Percentiles rank a stretch among this genome's conserved stretches.
These are phyloP conservation scores for Xylocampa areola DNA, from an alignment of 2,888 invertebrate genomes.

Conservation along the genomic window DNA sequence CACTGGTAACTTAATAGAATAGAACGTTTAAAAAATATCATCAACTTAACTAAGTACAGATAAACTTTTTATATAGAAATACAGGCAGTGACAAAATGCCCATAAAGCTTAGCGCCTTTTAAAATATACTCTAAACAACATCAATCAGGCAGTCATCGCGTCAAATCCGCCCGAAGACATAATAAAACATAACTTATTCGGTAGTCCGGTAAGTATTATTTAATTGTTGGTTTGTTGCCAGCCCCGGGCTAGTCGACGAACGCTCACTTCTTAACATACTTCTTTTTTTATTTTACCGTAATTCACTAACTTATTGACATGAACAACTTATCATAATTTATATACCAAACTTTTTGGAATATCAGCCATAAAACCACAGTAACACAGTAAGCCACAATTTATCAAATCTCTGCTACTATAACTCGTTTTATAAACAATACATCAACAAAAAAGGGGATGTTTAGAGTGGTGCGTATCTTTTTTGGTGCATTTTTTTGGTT, in stretches of 20 bases:
- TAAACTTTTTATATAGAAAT: slow-evolving; percentile 39
- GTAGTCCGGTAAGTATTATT: slow-evolving; percentile 87
- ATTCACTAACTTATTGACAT: slow-evolving; percentile 63
- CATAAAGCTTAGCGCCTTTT: slow-evolving; percentile 70
- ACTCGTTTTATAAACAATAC: slow-evolving; percentile 83
- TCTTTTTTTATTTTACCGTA: slow-evolving; percentile 66
- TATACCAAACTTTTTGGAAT: slow-evolving; percentile 28
- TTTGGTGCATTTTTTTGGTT: slow-evolving; percentile 82
- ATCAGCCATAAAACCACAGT: slow-evolving; percentile 41
- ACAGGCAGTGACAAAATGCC: slow-evolving; percentile 57
- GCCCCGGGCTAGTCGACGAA: slow-evolving; percentile 73
- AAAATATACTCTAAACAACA: slow-evolving; percentile 69
- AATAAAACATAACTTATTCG: slow-evolving; percentile 84
- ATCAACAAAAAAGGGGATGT: slow-evolving; percentile 85
- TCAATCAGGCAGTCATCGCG: slow-evolving; percentile 82
- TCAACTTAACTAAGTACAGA: neutral
- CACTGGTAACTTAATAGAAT: slow-evolving; percentile 6
- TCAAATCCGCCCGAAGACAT: slow-evolving; percentile 84
- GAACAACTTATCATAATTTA: slow-evolving; percentile 46
- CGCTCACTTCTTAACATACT: slow-evolving; percentile 64
- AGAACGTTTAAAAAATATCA: neutral
- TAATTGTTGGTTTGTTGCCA: slow-evolving; percentile 84
- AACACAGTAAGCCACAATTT: slow-evolving; percentile 78
- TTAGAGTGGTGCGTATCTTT: slow-evolving; percentile 83
- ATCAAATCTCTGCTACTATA: slow-evolving; percentile 78